These are phyloP conservation scores for Mimumesa dahlbomi DNA, from an alignment of 2,888 invertebrate genomes.

Conservation along the genomic window DNA sequence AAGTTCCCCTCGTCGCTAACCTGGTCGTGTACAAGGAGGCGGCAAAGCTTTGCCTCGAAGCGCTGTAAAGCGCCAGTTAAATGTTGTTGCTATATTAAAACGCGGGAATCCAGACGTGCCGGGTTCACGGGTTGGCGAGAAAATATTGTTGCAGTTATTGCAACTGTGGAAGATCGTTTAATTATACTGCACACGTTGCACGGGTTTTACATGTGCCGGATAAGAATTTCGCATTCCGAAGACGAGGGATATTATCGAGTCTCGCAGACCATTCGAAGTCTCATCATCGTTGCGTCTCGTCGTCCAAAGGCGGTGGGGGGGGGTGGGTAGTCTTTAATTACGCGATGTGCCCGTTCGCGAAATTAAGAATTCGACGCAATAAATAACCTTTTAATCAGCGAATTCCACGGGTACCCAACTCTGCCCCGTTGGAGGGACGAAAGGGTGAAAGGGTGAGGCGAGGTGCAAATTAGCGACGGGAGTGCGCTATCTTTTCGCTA, in stretches of 20 bases:
- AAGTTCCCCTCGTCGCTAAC: conserved; percentile 58
- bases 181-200: conserved; percentile 21
- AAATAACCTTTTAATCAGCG: conserved; percentile 76
- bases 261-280: conserved; percentile 4
- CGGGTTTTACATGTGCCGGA: background rate
- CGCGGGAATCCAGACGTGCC: conserved; percentile 37
- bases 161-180: conserved; percentile 34
- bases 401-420: conserved; percentile 53
- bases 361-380: conserved; percentile 75
- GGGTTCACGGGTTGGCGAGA: conserved; percentile 1
- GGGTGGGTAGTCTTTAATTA: background rate
- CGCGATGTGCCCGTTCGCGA: conserved; percentile 43
- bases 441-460: too few species aligned
- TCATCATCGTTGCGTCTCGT: conserved; percentile 32
- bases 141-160: conserved; percentile 36
- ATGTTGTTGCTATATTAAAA: conserved; percentile 68
- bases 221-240: conserved; percentile 17
- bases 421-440: conserved; percentile 25
- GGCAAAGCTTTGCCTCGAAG: conserved; percentile 59
- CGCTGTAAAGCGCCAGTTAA: conserved; percentile 66
- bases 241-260: too few species aligned
- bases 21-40: conserved; percentile 36
- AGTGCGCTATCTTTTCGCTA: conserved; percentile 62
- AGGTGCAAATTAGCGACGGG: conserved; percentile 64
- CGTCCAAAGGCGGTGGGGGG: conserved; percentile 6